Conservation (phyloP, 2,888 invertebrate genomes). For the Diarsia dahlii region DNA sequence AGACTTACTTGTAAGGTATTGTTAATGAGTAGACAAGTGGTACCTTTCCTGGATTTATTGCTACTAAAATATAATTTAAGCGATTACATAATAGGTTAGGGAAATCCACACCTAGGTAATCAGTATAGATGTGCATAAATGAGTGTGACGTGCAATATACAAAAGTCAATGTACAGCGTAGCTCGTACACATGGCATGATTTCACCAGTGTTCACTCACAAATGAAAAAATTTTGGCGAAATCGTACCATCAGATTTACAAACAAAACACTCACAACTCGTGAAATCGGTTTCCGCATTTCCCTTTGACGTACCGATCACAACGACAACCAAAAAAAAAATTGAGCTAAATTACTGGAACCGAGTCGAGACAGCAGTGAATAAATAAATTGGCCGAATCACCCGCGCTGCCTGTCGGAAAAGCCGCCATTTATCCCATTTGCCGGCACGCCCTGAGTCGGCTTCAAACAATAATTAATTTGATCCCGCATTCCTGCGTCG, state of each 20-base stretch:
- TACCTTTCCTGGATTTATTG: too few relatives aligned
- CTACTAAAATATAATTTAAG: too few relatives aligned
- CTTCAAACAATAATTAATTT: constrained; percentile 80
- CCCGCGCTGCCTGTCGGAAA: constrained; percentile 63
- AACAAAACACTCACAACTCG: constrained; percentile 17
- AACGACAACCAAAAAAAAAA: constrained; percentile 34
- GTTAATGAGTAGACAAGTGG: too few relatives aligned
- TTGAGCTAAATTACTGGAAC: constrained; percentile 29
- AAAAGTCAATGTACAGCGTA: too few relatives aligned
- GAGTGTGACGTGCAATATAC: too few relatives aligned
- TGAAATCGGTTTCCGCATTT: constrained; percentile 19
- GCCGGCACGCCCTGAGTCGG: constrained; percentile 59
- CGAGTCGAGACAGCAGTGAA: constrained; percentile 50
- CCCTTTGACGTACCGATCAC: constrained; percentile 32
- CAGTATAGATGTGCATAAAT: too few relatives aligned
- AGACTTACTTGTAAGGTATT: too few relatives aligned
- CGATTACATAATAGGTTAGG: too few relatives aligned
- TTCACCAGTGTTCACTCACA: too few relatives aligned
- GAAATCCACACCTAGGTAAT: too few relatives aligned
- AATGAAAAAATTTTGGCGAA: too few relatives aligned
- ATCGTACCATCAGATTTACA: not conserved
- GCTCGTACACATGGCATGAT: too few relatives aligned
- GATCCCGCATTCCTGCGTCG: constrained; percentile 67
- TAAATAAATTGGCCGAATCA: constrained; percentile 71
- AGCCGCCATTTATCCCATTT: constrained; percentile 71